Evolutionary conservation across 2,797 vertebrate species (phyloP).

Genomic region (Euthynnus affinis): DNA sequence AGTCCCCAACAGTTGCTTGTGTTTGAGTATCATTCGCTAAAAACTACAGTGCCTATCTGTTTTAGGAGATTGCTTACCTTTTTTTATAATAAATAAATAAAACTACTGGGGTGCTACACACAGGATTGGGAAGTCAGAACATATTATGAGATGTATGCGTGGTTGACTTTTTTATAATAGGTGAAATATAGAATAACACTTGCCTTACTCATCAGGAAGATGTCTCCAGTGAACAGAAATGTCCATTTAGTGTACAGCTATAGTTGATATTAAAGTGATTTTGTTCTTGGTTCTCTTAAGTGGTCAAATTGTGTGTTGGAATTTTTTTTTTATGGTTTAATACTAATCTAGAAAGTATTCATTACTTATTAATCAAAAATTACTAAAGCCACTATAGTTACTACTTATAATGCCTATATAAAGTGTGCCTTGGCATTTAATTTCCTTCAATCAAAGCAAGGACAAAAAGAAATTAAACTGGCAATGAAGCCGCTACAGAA

Average conservation of each 20-base stretch:
- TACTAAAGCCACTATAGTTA: neutral
- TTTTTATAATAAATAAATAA: neutral
- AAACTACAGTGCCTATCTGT: neutral
- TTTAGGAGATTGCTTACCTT: neutral
- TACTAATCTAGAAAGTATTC: no score
- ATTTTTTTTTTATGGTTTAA: neutral
- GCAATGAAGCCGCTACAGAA: neutral
- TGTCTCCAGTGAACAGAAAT: neutral
- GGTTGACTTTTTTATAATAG: no score
- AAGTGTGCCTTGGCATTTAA: neutral
- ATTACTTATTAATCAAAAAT: neutral
- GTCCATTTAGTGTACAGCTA: neutral
- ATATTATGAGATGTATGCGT: neutral
- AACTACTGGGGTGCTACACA: neutral
- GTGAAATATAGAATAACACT: slow-evolving; percentile 2
- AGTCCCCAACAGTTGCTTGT: neutral
- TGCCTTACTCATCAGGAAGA: neutral
- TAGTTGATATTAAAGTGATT: neutral
- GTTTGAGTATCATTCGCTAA: neutral
- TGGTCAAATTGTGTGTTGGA: neutral
- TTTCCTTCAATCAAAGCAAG: neutral
- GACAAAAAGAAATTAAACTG: no score
- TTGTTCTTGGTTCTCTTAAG: neutral
- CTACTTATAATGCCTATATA: no score
- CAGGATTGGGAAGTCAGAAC: neutral